Percentiles rank a stretch among this genome's conserved stretches.
Evolutionary conservation across 53 echinoderm and acorn worm species (phyloP).

Genomic region (Actinopyga echinites): DNA sequence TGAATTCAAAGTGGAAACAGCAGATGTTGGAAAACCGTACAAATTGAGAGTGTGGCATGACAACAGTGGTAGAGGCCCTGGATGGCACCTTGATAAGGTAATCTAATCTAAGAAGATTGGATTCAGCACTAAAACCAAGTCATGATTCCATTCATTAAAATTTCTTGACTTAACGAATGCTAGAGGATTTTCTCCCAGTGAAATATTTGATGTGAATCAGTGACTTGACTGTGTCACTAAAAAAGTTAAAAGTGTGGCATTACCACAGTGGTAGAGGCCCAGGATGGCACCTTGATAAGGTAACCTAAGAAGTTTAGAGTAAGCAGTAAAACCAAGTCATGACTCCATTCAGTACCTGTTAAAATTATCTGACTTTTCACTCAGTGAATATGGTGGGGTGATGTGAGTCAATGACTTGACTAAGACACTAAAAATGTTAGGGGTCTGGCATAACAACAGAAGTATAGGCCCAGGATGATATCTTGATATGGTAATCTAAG

Average conservation of each 20-base stretch:
- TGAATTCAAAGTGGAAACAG: conserved; percentile 84
- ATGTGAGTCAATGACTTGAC: too few relatives aligned
- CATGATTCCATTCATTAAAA: not conserved
- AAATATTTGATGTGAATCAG: too few relatives aligned
- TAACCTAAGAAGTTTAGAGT: too few relatives aligned
- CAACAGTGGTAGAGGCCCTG: conserved; percentile 74
- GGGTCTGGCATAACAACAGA: conserved; percentile 85
- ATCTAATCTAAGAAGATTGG: too few relatives aligned
- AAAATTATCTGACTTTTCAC: not conserved
- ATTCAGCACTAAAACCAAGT: not conserved
- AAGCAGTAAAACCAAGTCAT: not conserved
- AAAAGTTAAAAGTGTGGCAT: conserved; percentile 93
- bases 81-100: conserved; percentile 98
- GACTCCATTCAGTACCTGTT: not conserved
- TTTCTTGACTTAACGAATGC: too few relatives aligned
- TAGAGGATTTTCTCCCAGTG: too few relatives aligned
- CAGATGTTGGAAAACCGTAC: conserved; percentile 90
- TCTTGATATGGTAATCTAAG: too few relatives aligned
- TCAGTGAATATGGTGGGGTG: too few relatives aligned
- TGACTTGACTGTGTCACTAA: too few relatives aligned
- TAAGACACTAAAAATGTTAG: too few relatives aligned
- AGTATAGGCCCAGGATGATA: conserved; percentile 91
- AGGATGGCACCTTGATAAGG: conserved; percentile 97
- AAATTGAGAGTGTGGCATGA: conserved; percentile 96
- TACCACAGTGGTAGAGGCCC: conserved; percentile 78